Percentiles rank a stretch among this genome's conserved stretches.
Conservation (phyloP, 92 coral and sea anemone genomes). For the Epizoanthus scotinus region DNA sequence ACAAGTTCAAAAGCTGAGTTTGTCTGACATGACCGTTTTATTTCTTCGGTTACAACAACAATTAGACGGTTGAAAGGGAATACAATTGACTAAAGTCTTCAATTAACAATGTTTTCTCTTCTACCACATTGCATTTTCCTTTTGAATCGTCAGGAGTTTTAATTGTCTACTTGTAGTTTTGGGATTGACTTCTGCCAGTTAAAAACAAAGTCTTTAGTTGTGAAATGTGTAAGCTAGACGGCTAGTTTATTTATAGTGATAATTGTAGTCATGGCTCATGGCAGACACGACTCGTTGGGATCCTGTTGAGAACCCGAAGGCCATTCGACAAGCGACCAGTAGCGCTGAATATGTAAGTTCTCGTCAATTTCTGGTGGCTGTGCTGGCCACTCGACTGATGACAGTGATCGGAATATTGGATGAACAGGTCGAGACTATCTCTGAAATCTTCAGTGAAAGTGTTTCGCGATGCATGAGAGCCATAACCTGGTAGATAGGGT, state of each 20-base stretch:
- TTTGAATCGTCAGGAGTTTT: conserved; percentile 7
- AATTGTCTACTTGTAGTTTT: not conserved
- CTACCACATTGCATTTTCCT: conserved; percentile 2
- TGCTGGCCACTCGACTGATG: conserved; percentile 12
- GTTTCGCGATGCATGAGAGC: not conserved
- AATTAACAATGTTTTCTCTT: conserved; percentile 43
- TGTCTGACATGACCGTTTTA: conserved; percentile 53
- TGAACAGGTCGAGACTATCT: conserved; percentile 10
- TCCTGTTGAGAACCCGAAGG: conserved; percentile 2
- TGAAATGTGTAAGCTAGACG: not conserved
- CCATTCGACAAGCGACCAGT: conserved; percentile 21
- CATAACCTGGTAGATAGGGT: conserved; percentile 5
- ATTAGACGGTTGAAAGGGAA: conserved; percentile 63
- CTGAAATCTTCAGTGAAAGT: conserved; percentile 20
- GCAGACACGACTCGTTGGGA: not conserved
- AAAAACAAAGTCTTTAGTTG: not conserved
- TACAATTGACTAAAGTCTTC: conserved; percentile 61
- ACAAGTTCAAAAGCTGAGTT: conserved; percentile 23
- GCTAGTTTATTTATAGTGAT: not conserved
- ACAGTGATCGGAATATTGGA: not conserved
- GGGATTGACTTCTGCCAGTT: not conserved
- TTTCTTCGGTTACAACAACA: conserved; percentile 71
- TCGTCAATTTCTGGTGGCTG: conserved; percentile 29
- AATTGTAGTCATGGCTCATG: not conserved
- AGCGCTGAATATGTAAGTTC: conserved; percentile 10